Percentiles rank a stretch among this genome's conserved stretches.
These are phyloP conservation scores for Liolophura sinensis DNA, from an alignment of 1,140 invertebrate species.

Conservation along the genomic window DNA sequence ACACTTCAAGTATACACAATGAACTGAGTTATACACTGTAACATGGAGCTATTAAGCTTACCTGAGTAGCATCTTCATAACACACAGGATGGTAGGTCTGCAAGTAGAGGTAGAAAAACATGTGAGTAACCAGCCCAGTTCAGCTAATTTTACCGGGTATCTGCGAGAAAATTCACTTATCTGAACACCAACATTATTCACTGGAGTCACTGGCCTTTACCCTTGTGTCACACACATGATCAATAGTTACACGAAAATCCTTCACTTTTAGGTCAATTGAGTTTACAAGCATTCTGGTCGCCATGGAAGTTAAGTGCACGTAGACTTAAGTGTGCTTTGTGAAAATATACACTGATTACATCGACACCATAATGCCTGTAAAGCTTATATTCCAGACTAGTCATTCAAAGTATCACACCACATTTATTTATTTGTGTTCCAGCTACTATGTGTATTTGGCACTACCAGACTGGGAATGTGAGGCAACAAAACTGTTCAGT, in stretches of 20 bases:
- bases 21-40: background rate
- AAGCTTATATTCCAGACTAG: too few species aligned
- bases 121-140: constrained; percentile 2
- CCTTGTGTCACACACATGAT: background rate
- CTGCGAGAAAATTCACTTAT: background rate
- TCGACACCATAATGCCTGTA: too few species aligned
- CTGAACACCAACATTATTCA: background rate
- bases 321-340: too few species aligned
- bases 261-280: constrained; percentile 4
- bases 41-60: constrained; percentile 48
- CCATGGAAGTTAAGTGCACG: too few species aligned
- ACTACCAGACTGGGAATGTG: background rate
- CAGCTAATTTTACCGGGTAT: background rate
- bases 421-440: background rate
- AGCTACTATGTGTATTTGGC: background rate
- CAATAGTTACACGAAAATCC: background rate
- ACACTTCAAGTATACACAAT: background rate
- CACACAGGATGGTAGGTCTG: constrained; percentile 87
- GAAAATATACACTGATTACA: background rate
- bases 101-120: constrained; percentile 17
- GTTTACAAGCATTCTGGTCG: too few species aligned
- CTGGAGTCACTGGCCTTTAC: too few species aligned
- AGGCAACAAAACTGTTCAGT: background rate
- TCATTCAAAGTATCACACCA: constrained; percentile 5
- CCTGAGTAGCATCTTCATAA: constrained; percentile 82